Evolutionary conservation across 1,140 invertebrate genomes (phyloP), one percentile per base, ranked within the genome.

Genomic region (Arctopsyche grandis): DNA sequence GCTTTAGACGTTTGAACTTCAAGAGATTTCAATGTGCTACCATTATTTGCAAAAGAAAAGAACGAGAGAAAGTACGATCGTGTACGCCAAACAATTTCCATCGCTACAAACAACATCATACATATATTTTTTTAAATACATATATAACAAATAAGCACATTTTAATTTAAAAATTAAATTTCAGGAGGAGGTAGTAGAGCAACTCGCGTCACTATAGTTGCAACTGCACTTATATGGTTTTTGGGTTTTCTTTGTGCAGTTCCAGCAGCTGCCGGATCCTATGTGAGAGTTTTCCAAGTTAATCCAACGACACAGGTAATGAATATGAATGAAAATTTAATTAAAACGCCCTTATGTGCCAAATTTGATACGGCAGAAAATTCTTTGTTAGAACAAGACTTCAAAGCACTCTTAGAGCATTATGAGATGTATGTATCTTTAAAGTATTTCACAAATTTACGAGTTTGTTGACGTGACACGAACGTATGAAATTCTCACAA

Each of bases 171-270:
- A 1, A 38, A 38, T 69, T 4, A n/a, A 79, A 73, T 78, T 79
- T 80, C 78, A 92, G 91, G 91, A 79, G 89, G 91, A 9, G 90
- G 92, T n/a, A 88, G 88, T 73, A 88, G 91, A 74, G 91, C 91
- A 0, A 93, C 90, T 0, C 85, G 89, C 19, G 90, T 91, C 83
- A 94, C 92, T 12, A 83, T 89, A 52, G 85, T 90, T 38, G 90
- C 90, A 14, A 92, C 91, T 0, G 84, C 89, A 1, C 86, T 88
- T 29, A 95, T 96, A 78, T 97, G 95, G 95, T 80, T 93, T 0
- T 81, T 94, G 63, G 91, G 95, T 0, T 87, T 93, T 21, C 66
- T 93, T 0, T 91, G 93, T 78, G 93, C 95, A 0, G 84, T 92
- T 5, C 94, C 94, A 1, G 93, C 94, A 5, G 89, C 92, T 0